Conservation (phyloP, 2,113 vertebrate species). For the Muntiacus muntjak region DNA sequence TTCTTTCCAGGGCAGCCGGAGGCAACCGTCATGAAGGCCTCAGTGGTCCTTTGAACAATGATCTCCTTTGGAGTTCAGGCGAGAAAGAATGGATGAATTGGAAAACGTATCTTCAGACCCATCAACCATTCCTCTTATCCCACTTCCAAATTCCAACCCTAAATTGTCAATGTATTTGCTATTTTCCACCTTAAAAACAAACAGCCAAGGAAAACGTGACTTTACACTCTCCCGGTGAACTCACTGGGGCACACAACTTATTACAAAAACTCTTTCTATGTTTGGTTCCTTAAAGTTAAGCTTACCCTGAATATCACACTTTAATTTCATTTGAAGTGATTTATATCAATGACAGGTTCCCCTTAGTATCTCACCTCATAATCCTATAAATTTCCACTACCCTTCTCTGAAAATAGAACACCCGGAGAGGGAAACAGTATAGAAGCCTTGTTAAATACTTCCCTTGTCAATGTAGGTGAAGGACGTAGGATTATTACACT, state of each 20-base stretch:
- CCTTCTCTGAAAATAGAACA: neutral
- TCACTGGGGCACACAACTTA: neutral
- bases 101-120: neutral
- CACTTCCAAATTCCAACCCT: neutral
- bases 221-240: neutral
- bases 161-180: neutral
- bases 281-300: neutral
- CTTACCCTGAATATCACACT: neutral
- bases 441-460: neutral
- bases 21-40: neutral
- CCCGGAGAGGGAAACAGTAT: neutral
- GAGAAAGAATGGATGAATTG: neutral
- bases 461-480: neutral
- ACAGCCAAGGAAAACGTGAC: neutral
- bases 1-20: neutral
- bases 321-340: neutral
- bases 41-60: neutral
- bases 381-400: neutral
- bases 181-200: neutral
- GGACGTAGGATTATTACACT: rapidly evolving
- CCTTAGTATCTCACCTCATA: neutral
- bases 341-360: neutral
- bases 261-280: neutral
- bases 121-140: neutral
- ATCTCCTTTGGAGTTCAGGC: neutral